Conservation (phyloP, 2,888 invertebrate species). For the Sisyra terminalis region DNA sequence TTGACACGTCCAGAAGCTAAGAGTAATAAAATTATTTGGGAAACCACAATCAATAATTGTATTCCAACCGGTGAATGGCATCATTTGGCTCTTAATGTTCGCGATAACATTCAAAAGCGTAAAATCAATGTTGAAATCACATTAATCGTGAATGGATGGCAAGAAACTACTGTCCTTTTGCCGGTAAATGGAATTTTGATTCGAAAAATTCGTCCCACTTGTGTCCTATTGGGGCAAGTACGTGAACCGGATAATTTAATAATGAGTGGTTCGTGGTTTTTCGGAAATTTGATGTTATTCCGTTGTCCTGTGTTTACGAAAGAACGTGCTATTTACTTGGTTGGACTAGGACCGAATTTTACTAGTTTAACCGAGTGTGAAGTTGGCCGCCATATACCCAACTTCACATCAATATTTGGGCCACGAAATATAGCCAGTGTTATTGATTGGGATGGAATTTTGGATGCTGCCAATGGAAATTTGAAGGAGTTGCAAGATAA, state of each 20-base stretch:
- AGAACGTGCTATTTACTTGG: constrained; percentile 35
- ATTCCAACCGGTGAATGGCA: constrained; percentile 34
- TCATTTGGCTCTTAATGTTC: constrained; percentile 38
- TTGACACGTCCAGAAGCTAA: constrained; percentile 35
- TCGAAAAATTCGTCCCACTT: constrained; percentile 37
- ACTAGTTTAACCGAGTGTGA: constrained; percentile 29
- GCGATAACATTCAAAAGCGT: constrained; percentile 35
- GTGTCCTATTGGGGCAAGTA: constrained; percentile 34
- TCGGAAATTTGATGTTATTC: constrained; percentile 36
- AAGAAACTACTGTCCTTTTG: constrained; percentile 35
- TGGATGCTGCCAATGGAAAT: constrained; percentile 31
- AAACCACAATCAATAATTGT: constrained; percentile 29
- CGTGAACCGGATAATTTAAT: constrained; percentile 16
- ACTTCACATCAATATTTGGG: constrained; percentile 29
- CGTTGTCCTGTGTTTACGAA: constrained; percentile 34
- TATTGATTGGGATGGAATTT: constrained; percentile 44
- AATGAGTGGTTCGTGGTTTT: constrained; percentile 30
- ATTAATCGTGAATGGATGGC: constrained; percentile 39
- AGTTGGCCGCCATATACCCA: constrained; percentile 30
- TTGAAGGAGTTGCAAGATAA: constrained; percentile 41
- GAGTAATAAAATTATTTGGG: constrained; percentile 31
- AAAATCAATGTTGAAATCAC: constrained; percentile 40
- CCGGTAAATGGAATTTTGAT: constrained; percentile 41
- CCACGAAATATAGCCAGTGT: constrained; percentile 30
- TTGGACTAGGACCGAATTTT: constrained; percentile 34